Evolutionary conservation across 2,113 vertebrate genomes (phyloP), one percentile per base, ranked within the genome.

Genomic region (Protobothrops mucrosquamatus): DNA sequence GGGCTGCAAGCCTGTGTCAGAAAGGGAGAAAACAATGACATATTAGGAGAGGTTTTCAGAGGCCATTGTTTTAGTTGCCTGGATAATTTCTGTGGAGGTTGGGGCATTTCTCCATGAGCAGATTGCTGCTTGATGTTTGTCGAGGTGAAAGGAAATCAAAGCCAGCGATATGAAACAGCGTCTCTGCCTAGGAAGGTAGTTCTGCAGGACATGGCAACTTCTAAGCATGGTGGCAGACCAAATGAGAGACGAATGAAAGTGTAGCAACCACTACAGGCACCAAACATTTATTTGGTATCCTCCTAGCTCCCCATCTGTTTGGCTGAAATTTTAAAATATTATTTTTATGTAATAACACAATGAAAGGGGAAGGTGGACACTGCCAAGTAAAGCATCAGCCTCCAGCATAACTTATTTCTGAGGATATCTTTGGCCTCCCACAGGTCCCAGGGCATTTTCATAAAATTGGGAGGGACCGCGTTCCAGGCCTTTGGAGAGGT

Each of bases 1-100:
- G 99, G 99, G 86, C 99, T 99, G 94, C 99, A 99, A 89, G 98
- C 98, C 99, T 99, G 96, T 0, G 94, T 81, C 34, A 81, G 15
- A 18, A 29, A 89, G 20, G 23, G 11, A 69, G 61, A 81, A 96
- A 55, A 93, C 6, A 94, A 92, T 2, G 0, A 6, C 29, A 59
- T 55, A 61, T 29, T 89, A 43, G 20, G 59, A 39, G 43, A 2
- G 6, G 46, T 4, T 0, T 87, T 3, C 2, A 8, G 15, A 1
- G 0, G 4, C 2, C 12, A 1, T 46, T 23, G 22, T 5, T 11
- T 29, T 9, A 8, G 88, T 2, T 9, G 18, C 57, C 29, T 54
- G 48, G 29, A 48, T 14, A 12, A 43, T 26, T 61, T 48, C 85
- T 61, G n/a, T 34, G 46, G 81, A 20, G n/a, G 9, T 24, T 18